Conservation (phyloP, 2,113 vertebrate species). For the Dasyurus viverrinus region DNA sequence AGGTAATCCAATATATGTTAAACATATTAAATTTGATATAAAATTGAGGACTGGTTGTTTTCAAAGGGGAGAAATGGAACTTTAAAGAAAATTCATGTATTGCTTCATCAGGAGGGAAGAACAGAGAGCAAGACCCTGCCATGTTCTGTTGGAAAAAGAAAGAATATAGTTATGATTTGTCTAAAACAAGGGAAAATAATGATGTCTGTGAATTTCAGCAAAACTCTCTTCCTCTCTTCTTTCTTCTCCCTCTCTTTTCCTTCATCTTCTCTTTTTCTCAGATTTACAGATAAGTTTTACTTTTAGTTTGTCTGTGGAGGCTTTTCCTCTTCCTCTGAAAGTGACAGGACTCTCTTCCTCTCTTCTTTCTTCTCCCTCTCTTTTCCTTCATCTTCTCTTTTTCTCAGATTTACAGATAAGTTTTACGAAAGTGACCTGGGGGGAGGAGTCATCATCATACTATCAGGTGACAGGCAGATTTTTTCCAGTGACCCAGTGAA, state of each 20-base stretch:
- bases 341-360: too few species aligned
- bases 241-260: background rate
- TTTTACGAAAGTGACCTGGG: rapidly evolving
- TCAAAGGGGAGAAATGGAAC: slow-evolving; percentile 59
- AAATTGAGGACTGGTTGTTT: slow-evolving; percentile 30
- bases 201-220: background rate
- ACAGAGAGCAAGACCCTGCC: background rate
- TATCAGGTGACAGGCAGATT: background rate
- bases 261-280: background rate
- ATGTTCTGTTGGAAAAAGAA: background rate
- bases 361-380: too few species aligned
- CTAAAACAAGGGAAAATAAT: background rate
- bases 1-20: too few species aligned
- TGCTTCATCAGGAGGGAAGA: slow-evolving; percentile 13
- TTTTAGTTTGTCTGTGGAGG: slow-evolving; percentile 26
- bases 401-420: too few species aligned
- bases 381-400: too few species aligned
- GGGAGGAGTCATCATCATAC: background rate
- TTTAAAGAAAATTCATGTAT: background rate
- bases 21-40: too few species aligned
- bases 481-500: background rate
- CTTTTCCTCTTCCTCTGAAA: slow-evolving; percentile 32
- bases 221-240: too few species aligned
- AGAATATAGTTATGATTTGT: background rate
- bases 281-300: background rate